phyloP scores from a whole-genome alignment of 2,888 invertebrate species.

The Argyresthia goedartella region DNA sequence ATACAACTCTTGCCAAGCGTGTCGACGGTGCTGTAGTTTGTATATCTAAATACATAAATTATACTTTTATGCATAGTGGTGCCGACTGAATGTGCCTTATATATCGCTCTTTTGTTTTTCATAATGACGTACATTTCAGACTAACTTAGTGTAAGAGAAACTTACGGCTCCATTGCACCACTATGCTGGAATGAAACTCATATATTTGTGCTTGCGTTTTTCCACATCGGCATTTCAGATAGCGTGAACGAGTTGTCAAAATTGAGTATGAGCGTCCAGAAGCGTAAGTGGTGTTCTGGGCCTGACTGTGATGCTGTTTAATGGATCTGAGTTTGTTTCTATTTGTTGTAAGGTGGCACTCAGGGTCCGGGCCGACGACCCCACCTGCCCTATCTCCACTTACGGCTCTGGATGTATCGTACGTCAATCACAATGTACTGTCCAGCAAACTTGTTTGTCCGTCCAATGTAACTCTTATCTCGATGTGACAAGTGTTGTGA shows the following conservation, averaged over 20 bases:
- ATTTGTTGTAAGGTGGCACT: slow-evolving; percentile 68
- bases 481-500: too few relatives aligned
- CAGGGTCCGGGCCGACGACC: slow-evolving; percentile 68
- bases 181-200: slow-evolving; percentile 39
- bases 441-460: too few relatives aligned
- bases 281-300: slow-evolving; percentile 67
- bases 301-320: slow-evolving; percentile 44
- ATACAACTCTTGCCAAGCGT: too few relatives aligned
- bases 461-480: too few relatives aligned
- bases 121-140: neutral
- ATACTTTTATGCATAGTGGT: too few relatives aligned
- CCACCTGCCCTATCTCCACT: slow-evolving; percentile 71
- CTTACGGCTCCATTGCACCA: slow-evolving; percentile 63
- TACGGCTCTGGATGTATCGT: slow-evolving; percentile 73
- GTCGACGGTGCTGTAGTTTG: too few relatives aligned
- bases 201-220: neutral
- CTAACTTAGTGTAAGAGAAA: slow-evolving; percentile 19
- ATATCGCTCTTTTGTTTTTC: neutral
- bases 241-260: neutral
- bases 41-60: too few relatives aligned
- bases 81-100: too few relatives aligned
- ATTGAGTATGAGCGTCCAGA: slow-evolving; percentile 42
- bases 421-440: slow-evolving; percentile 29
- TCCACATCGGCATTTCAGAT: neutral
- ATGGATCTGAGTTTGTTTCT: slow-evolving; percentile 58